phyloP scores from a whole-genome alignment of 2,888 invertebrate species.

The Apeira syringaria region DNA sequence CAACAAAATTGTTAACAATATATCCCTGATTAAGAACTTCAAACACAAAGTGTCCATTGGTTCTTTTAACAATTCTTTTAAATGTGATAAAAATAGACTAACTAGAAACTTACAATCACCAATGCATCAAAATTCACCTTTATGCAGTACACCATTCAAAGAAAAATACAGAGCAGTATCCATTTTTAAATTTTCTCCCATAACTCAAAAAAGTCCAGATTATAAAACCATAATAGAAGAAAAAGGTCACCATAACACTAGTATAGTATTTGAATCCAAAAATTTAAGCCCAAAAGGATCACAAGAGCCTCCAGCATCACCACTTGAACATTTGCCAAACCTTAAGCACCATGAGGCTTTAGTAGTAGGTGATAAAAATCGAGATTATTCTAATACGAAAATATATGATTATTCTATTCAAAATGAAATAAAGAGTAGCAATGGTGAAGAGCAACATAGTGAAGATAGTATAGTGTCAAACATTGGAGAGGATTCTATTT shows the following conservation, averaged over 20 bases:
- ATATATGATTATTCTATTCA: background rate
- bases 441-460: background rate
- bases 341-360: no score
- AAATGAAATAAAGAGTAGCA: slow-evolving; percentile 2
- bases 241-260: slow-evolving; percentile 35
- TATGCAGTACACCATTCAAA: slow-evolving; percentile 70
- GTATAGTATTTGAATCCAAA: slow-evolving; percentile 33
- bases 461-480: slow-evolving; percentile 4
- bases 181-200: slow-evolving; percentile 71
- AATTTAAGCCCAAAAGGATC: slow-evolving; percentile 18
- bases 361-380: background rate
- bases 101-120: slow-evolving; percentile 45
- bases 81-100: slow-evolving; percentile 39
- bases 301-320: slow-evolving; percentile 10
- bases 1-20: slow-evolving; percentile 55
- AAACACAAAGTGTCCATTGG: slow-evolving; percentile 36
- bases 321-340: slow-evolving; percentile 1
- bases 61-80: slow-evolving; percentile 36
- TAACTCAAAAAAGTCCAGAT: slow-evolving; percentile 42
- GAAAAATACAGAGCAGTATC: slow-evolving; percentile 66
- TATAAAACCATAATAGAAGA: slow-evolving; percentile 38
- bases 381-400: background rate
- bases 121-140: slow-evolving; percentile 49
- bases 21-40: slow-evolving; percentile 49
- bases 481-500: slow-evolving; percentile 36